Evolutionary conservation across 2,888 invertebrate species (phyloP).

Genomic region (Aphidoletes aphidimyza): DNA sequence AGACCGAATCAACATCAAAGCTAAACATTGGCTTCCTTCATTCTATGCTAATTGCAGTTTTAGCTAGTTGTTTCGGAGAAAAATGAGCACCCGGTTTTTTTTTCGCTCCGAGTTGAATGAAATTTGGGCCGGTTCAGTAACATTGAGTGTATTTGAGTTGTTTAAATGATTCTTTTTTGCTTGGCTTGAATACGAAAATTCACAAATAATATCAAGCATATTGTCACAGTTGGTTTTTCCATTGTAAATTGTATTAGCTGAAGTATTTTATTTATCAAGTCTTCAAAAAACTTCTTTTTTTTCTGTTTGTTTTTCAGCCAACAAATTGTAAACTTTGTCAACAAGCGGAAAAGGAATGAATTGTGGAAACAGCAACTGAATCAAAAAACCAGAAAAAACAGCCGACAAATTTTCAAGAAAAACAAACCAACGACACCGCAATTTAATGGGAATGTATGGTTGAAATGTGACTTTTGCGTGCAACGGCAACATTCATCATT

Average conservation of each 20-base stretch:
- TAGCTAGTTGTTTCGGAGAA: neutral
- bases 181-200: neutral
- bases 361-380: conserved; percentile 10
- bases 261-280: conserved; percentile 41
- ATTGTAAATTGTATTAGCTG: conserved; percentile 21
- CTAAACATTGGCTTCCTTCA: neutral
- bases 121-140: neutral
- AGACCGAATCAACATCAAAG: conserved; percentile 47
- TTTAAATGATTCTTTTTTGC: neutral
- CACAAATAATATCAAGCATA: conserved; percentile 17
- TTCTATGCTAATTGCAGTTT: conserved; percentile 37
- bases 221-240: no score
- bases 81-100: neutral
- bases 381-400: conserved; percentile 33
- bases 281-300: neutral
- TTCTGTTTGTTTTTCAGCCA: neutral
- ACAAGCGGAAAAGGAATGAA: no score
- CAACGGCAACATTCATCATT: conserved; percentile 22
- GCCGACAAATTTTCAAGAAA: conserved; percentile 34
- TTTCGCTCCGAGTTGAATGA: neutral
- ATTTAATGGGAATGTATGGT: conserved; percentile 51
- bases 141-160: no score
- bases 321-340: no score
- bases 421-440: conserved; percentile 47
- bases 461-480: conserved; percentile 49